phyloP scores from a whole-genome alignment of 2,797 vertebrate species.

The Oreochromis mossambicus region DNA sequence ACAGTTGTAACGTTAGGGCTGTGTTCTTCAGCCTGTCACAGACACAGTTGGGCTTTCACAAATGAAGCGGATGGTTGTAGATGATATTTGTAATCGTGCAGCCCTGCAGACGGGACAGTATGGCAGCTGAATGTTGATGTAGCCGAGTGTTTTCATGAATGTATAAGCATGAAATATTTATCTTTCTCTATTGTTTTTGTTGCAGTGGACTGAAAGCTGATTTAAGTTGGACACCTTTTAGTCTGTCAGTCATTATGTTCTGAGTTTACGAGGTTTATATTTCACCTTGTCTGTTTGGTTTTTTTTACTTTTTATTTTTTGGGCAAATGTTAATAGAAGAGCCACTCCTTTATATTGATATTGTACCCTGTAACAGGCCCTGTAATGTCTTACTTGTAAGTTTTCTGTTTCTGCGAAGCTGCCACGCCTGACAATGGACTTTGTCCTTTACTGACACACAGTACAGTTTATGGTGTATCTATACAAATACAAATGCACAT shows the following conservation, averaged over 20 bases:
- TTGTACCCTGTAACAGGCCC: neutral
- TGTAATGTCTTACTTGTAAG: constrained; percentile 16
- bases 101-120: neutral
- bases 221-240: neutral
- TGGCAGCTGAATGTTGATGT: constrained; percentile 41
- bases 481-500: neutral
- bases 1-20: neutral
- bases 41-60: neutral
- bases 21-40: neutral
- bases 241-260: neutral
- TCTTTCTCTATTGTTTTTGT: neutral
- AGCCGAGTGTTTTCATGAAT: constrained; percentile 30
- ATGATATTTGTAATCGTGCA: neutral
- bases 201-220: neutral
- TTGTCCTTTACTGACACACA: neutral
- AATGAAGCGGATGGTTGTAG: neutral
- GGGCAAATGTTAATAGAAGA: neutral
- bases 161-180: constrained; percentile 16
- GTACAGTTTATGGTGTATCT: constrained; percentile 16
- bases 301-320: neutral
- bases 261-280: neutral
- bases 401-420: neutral
- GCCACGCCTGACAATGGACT: neutral
- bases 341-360: neutral
- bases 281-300: neutral